Base-by-base conservation (phyloP, 2,113 vertebrate genomes). In the Butorides virescens region DNA sequence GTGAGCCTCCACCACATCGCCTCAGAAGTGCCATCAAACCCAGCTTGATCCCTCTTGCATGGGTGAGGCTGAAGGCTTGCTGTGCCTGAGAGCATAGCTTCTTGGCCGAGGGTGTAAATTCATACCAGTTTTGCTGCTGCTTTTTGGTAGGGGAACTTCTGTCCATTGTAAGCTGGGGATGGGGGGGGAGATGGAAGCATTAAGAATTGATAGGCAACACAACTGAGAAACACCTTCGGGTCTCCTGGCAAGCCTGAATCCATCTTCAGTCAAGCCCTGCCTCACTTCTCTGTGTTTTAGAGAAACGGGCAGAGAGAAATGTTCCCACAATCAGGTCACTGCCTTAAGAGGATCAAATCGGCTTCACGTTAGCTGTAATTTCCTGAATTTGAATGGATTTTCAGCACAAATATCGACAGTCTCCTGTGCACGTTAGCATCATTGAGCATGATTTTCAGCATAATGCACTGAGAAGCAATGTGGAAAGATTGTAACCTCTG, bases 281-380 rank as follows among this genome's bases (percentile, higher is more conserved):
- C 65, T 89, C 23, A 11, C 42, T 91, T 56, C 67, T 81, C 42
- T 34, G 14, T 65, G 39, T 86, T 96, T 90, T 49, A 78, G 59
- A 73, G 72, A 84, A 95, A 80, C 5, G 46, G 53, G 32, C 50
- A 59, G 71, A 63, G 44, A 77, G 37, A 90, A 86, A 78, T 63
- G 47, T 88, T 95, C 67, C 52, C 36, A 61, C 86, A 93, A 81
- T 95, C 86, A 80, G 94, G 91, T 91, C 91, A 89, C 66, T 76
- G 95, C 80, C 26, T 68, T 97, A 95, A 92, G 95, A 93, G 94
- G 97, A 95, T 97, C 89, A 95, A 90, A 53, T 22, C 75, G 49
- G 53, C 89, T 88, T 92, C 91, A 66, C 1, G n/a, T 58, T 92
- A 89, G 86, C 86, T 92, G 77, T 92, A 70, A 91, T 93, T 95